Conservation (phyloP, 92 coral and sea anemone genomes). For the Paragorgia papillata region DNA sequence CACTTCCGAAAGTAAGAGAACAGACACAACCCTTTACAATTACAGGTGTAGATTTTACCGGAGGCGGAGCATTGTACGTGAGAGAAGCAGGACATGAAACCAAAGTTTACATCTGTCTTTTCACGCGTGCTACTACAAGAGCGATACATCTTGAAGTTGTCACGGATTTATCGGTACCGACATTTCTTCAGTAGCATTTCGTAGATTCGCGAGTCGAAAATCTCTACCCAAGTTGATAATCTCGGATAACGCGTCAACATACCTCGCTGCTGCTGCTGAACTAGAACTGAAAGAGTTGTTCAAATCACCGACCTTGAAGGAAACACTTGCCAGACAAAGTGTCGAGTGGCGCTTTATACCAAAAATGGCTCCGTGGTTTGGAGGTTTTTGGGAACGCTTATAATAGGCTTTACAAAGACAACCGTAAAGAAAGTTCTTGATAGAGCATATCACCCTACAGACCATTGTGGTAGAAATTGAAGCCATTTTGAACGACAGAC, state of each 20-base stretch:
- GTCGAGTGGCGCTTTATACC: slow-evolving; percentile 70
- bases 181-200: slow-evolving; percentile 59
- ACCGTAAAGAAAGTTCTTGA: no score
- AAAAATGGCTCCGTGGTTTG: slow-evolving; percentile 61
- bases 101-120: slow-evolving; percentile 61
- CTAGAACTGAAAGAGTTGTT: slow-evolving; percentile 53
- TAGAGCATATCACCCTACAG: no score
- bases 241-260: slow-evolving; percentile 65
- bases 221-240: slow-evolving; percentile 61
- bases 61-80: no score
- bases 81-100: neutral
- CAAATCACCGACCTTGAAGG: slow-evolving; percentile 56
- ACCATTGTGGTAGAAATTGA: no score
- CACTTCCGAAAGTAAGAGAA: slow-evolving; percentile 49
- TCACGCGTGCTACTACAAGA: slow-evolving; percentile 60
- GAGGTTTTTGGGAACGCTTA: slow-evolving; percentile 68
- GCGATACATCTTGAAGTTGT: slow-evolving; percentile 65
- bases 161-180: slow-evolving; percentile 49
- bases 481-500: no score
- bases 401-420: slow-evolving; percentile 63
- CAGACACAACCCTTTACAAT: slow-evolving; percentile 54
- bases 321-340: slow-evolving; percentile 40
- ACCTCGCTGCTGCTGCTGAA: slow-evolving; percentile 50
- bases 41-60: slow-evolving; percentile 66
- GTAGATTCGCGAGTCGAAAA: slow-evolving; percentile 55